Evolutionary conservation across 1,140 invertebrate genomes (phyloP).

Genomic region (Drosophila biarmipes): DNA sequence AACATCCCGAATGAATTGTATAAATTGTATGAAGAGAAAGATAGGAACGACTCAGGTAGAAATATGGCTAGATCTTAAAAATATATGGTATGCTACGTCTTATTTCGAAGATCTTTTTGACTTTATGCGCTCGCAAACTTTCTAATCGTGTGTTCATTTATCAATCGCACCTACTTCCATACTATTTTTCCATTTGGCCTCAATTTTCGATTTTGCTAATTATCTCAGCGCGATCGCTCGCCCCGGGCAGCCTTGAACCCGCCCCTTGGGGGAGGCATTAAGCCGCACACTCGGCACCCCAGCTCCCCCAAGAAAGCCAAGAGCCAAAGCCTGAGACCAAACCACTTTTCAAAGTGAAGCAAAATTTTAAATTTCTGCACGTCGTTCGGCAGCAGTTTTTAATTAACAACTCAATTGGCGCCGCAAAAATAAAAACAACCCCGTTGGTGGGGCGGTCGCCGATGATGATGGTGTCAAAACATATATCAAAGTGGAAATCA

Average conservation of each 20-base stretch:
- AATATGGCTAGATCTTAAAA: not conserved
- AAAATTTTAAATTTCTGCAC: conserved; percentile 60
- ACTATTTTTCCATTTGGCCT: conserved; percentile 18
- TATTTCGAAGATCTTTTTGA: not conserved
- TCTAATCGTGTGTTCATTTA: conserved; percentile 21
- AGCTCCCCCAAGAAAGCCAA: conserved; percentile 4
- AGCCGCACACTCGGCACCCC: not conserved
- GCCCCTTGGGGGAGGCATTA: conserved; percentile 6
- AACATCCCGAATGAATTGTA: too few species aligned
- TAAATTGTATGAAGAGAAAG: too few species aligned
- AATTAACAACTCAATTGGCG: conserved; percentile 81
- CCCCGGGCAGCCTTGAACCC: conserved; percentile 48
- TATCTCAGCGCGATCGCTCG: conserved; percentile 28
- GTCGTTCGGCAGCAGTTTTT: conserved; percentile 57
- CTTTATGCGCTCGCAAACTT: not conserved
- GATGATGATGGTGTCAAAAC: conserved; percentile 72
- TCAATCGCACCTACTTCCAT: conserved; percentile 12
- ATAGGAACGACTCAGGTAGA: too few species aligned
- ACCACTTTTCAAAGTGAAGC: conserved; percentile 27
- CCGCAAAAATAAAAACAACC: conserved; percentile 25
- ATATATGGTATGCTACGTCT: not conserved
- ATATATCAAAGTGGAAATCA: conserved; percentile 79
- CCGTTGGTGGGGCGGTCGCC: conserved; percentile 1
- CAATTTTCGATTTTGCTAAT: conserved; percentile 44
- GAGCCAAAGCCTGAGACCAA: not conserved